phyloP scores from a whole-genome alignment of 2,113 vertebrate species.

The Rhea americana region DNA sequence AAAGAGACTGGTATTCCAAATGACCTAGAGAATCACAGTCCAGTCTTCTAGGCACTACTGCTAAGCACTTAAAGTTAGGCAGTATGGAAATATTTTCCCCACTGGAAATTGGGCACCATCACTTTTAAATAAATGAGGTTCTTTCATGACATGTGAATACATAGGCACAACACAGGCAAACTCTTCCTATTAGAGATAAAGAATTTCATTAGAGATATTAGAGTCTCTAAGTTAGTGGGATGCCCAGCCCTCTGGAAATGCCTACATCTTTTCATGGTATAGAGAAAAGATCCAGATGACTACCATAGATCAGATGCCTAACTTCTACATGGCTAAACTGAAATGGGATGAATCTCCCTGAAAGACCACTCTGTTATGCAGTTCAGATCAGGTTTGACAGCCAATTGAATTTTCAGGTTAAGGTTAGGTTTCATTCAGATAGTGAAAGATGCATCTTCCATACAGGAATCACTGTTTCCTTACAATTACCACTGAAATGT shows the following conservation, averaged over 20 bases:
- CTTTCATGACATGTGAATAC: neutral
- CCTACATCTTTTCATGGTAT: neutral
- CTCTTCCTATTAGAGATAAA: neutral
- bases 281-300: neutral
- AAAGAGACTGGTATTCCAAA: neutral
- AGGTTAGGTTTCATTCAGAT: neutral
- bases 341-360: neutral
- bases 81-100: neutral
- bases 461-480: neutral
- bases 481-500: neutral
- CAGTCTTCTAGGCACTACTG: neutral
- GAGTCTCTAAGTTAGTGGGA: neutral
- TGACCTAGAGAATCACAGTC: neutral
- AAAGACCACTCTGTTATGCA: neutral
- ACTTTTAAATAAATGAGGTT: neutral
- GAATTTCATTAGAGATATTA: neutral
- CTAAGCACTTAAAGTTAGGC: neutral
- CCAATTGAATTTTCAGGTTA: neutral
- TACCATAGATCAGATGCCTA: neutral
- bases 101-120: neutral
- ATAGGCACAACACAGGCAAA: neutral
- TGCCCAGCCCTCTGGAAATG: neutral
- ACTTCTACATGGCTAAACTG: neutral
- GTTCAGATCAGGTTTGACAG: neutral
- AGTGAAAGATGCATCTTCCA: rapidly evolving